Conservation (phyloP, 2,888 invertebrate genomes). For the Thymelicus acteon region DNA sequence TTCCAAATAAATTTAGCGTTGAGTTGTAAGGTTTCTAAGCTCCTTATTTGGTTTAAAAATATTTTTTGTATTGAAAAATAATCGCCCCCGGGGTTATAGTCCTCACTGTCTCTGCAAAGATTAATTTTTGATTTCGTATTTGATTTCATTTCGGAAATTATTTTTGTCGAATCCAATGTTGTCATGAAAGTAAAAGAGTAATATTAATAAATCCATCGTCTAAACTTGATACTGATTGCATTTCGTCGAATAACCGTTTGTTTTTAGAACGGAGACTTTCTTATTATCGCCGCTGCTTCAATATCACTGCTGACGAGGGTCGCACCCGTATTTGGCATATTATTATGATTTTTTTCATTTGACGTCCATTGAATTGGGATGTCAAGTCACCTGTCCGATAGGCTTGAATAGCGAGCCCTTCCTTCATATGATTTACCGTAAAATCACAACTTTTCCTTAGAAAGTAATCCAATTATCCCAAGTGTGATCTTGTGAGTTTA, state of each 20-base stretch:
- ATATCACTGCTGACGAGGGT: constrained; percentile 20
- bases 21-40: too few relatives aligned
- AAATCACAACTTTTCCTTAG: neutral
- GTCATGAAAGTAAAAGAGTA: too few relatives aligned
- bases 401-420: neutral
- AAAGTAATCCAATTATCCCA: neutral
- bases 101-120: too few relatives aligned
- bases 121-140: too few relatives aligned
- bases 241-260: neutral
- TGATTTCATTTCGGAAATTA: too few relatives aligned
- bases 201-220: too few relatives aligned
- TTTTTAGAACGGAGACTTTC: neutral
- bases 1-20: too few relatives aligned
- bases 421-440: neutral
- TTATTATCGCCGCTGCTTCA: constrained; percentile 7
- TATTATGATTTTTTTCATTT: constrained; percentile 17
- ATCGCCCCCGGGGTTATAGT: too few relatives aligned
- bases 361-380: constrained; percentile 6
- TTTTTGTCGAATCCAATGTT: too few relatives aligned
- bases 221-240: neutral
- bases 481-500: neutral
- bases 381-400: constrained; percentile 5
- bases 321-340: neutral
- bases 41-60: too few relatives aligned
- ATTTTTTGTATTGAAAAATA: too few relatives aligned